phyloP scores from a whole-genome alignment of 2,113 vertebrate genomes.

The Thomomys bottae region DNA sequence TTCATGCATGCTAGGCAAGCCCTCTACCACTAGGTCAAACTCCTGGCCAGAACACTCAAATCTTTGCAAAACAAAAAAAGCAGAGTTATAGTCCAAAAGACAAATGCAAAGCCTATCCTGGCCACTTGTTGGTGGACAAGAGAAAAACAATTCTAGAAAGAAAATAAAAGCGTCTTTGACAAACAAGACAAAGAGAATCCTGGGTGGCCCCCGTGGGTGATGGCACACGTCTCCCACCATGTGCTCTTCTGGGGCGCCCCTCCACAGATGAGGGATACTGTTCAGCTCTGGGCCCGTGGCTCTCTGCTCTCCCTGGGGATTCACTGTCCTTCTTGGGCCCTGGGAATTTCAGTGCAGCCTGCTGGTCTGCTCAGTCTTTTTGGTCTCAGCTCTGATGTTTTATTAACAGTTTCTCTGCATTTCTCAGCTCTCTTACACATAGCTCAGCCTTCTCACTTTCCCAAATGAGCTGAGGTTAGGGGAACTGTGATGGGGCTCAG shows the following conservation, averaged over 20 bases:
- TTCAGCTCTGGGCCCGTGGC: neutral
- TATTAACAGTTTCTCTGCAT: neutral
- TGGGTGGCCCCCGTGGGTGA: fast-evolving
- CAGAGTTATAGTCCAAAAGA: neutral
- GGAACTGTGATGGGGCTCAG: too few species aligned
- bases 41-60: too few species aligned
- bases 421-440: neutral
- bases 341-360: neutral
- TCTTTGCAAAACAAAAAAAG: too few species aligned
- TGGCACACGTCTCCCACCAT: fast-evolving
- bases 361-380: neutral
- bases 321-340: neutral
- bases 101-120: neutral
- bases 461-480: neutral
- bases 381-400: neutral
- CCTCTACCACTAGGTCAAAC: too few species aligned
- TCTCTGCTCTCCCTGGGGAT: neutral
- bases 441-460: neutral
- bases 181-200: neutral
- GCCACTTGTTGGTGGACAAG: neutral
- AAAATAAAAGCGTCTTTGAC: neutral
- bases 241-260: neutral
- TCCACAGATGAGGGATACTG: neutral
- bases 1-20: too few species aligned
- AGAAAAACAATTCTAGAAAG: neutral